Evolutionary conservation across 2,888 invertebrate genomes (phyloP).

Genomic region (Lycaena phlaeas): DNA sequence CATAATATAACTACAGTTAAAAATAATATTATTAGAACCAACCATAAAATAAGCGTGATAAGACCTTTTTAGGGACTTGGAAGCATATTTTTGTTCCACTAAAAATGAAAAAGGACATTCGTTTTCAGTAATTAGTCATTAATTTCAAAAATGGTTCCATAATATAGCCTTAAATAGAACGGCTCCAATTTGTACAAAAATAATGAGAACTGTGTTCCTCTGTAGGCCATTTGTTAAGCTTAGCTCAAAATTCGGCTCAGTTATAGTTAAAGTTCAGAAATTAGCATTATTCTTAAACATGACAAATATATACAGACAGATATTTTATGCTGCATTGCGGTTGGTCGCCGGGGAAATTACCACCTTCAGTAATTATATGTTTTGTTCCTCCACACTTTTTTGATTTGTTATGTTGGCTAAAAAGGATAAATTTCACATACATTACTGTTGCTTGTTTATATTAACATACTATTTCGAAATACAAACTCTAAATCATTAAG

Average conservation of each 20-base stretch:
- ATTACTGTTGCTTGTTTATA: too few species aligned
- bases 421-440: neutral
- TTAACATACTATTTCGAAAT: too few species aligned
- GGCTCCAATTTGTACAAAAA: neutral
- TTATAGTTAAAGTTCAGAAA: constrained; percentile 21
- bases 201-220: constrained; percentile 4
- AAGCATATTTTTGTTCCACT: too few species aligned
- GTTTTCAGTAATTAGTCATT: neutral
- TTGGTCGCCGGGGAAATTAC: constrained; percentile 50
- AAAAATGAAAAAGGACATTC: too few species aligned
- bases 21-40: too few species aligned
- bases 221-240: constrained; percentile 17
- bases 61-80: too few species aligned
- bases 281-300: constrained; percentile 24
- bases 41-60: too few species aligned
- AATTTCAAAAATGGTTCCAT: neutral
- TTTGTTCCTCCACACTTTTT: constrained; percentile 30
- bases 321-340: constrained; percentile 21
- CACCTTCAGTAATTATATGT: constrained; percentile 47
- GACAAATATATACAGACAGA: constrained; percentile 19
- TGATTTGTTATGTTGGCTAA: constrained; percentile 16
- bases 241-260: constrained; percentile 15
- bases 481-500: too few species aligned
- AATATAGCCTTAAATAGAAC: neutral
- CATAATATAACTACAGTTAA: too few species aligned